Percentiles rank a stretch among this genome's conserved stretches.
phyloP scores from a whole-genome alignment of 92 coral and sea anemone genomes.

The Siderastrea radians region DNA sequence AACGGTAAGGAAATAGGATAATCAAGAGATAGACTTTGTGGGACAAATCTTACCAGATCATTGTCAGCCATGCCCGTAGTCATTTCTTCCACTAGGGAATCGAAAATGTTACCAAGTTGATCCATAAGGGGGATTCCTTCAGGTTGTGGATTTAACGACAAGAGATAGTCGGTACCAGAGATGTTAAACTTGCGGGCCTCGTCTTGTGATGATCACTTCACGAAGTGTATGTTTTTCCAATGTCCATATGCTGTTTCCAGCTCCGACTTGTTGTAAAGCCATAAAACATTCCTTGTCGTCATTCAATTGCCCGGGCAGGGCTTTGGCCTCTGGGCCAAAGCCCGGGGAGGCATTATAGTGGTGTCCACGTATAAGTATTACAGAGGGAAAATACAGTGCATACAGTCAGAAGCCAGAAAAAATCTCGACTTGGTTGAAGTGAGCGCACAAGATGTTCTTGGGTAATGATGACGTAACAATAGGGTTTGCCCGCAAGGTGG shows the following conservation, averaged over 20 bases:
- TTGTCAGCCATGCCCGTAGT: neutral
- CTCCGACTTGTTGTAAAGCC: neutral
- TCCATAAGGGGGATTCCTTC: neutral
- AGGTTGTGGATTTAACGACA: neutral
- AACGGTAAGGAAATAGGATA: slow-evolving; percentile 18
- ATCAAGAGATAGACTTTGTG: neutral
- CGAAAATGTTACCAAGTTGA: neutral
- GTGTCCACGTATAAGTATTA: no score
- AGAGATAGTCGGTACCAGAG: neutral
- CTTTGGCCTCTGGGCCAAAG: no score
- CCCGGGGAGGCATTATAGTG: no score
- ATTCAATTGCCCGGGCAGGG: no score
- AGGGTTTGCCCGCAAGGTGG: no score
- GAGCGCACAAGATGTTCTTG: no score
- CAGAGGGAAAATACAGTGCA: no score
- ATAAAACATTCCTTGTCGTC: no score
- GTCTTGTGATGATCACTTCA: neutral
- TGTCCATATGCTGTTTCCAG: neutral
- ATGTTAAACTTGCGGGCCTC: neutral
- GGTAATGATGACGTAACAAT: no score
- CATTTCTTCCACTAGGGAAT: slow-evolving; percentile 1
- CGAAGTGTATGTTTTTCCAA: slow-evolving; percentile 1
- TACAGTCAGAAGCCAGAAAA: no score
- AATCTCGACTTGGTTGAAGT: no score
- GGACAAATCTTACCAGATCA: neutral